Conservation (phyloP, 1,140 invertebrate genomes). For the Anoplolepis gracilipes region DNA sequence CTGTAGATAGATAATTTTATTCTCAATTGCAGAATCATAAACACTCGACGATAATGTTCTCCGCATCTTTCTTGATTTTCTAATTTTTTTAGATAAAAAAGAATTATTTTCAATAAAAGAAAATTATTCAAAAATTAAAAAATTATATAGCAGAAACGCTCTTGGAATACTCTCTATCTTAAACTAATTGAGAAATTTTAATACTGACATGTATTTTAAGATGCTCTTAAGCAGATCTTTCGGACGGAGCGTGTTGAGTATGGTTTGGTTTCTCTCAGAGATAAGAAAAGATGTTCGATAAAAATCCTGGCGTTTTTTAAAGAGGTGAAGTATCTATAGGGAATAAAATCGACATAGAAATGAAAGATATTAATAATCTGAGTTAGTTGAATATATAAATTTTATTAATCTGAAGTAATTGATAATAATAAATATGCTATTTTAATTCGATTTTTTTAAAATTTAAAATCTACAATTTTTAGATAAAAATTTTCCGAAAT, state of each 20-base stretch:
- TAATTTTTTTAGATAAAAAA: not conserved
- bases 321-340: not conserved
- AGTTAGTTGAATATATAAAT: constrained; percentile 1
- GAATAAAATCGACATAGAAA: constrained; percentile 11
- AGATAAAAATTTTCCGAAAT: not conserved
- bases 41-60: not conserved
- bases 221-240: constrained; percentile 23
- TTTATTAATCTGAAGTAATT: not conserved
- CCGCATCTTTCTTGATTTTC: not conserved
- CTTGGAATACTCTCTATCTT: not conserved
- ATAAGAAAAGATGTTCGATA: constrained; percentile 25
- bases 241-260: not conserved
- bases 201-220: constrained; percentile 38
- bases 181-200: constrained; percentile 1
- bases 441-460: not conserved
- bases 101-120: not conserved
- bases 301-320: constrained; percentile 21
- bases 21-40: not conserved
- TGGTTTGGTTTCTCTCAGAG: not conserved
- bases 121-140: not conserved
- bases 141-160: not conserved
- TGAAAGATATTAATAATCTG: not conserved
- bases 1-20: not conserved
- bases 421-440: not conserved
- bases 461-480: not conserved